Evolutionary conservation across 2,888 invertebrate genomes (phyloP), one percentile per base, ranked within the genome.

Genomic region (Frankliniella fusca): DNA sequence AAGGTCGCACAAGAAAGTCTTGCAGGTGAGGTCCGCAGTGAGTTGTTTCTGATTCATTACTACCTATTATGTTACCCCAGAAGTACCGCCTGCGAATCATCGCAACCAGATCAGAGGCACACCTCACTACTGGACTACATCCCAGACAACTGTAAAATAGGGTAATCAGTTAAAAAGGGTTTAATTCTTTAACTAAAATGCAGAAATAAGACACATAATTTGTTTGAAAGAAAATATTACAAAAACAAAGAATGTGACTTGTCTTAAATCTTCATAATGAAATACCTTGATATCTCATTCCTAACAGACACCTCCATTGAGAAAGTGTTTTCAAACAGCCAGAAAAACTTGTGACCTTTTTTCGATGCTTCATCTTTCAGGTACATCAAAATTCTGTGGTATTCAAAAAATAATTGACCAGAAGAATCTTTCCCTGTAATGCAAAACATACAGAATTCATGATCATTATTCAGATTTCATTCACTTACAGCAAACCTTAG

Each of bases 281-380:
- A 15, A 20, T 65, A 65, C 65, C 65, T 65, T 65, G 65, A 65
- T n/a, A 65, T 65, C 65, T 65, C 65, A 65, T 65, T n/a, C 9
- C n/a, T 18, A n/a, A n/a, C n/a, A 0, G 15, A 2, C 9, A n/a
- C n/a, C n/a, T 65, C 65, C 65, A 65, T 65, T 7, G 65, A 65
- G 65, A 18, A n/a, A 9, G 65, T 65, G n/a, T 65, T 65, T n/a
- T 65, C 65, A 5, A 65, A 65, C 2, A 65, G 65, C 65, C 65
- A 65, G n/a, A n/a, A n/a, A n/a, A 65, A 65, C 3, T 18, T n/a
- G n/a, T 65, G 65, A 9, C 65, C n/a, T 9, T 65, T 9, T 20
- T 9, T 20, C n/a, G 9, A 9, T 9, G 65, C 65, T n/a, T 18
- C 18, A 9, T 18, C 65, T 20, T 18, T n/a, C 9, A 65, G 65